Evolutionary conservation across 2,797 vertebrate genomes (phyloP), one percentile per base, ranked within the genome.

Genomic region (Coreius guichenoti): DNA sequence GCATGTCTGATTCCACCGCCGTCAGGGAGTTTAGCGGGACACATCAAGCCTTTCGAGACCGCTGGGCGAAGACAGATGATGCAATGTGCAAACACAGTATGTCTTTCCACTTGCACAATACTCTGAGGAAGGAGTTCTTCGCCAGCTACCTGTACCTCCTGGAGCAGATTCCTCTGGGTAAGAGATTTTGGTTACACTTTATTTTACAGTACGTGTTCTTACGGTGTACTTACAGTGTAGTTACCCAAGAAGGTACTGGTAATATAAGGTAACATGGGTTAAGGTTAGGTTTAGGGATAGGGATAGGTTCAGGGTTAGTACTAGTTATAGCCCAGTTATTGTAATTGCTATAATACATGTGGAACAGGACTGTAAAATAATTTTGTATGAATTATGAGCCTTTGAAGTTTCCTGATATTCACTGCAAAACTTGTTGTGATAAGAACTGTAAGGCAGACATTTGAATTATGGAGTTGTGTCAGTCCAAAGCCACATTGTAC

Each of bases 131-230:
- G 12, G 97, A 99, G 88, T 99, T 99, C 93, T 99, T 99, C 79
- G 97, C 96, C 93, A 97, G 98, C 91, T 99, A 98, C 90, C 96
- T 98, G 79, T 98, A 97, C 91, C 94, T 99, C 89, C 91, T 99
- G 93, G 97, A 99, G 92, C 96, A 96, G 89, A 95, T 93, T n/a
- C 96, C 97, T 72, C 88, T 99, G 89, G 98, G 98, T 99, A 95
- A 97, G 97, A 65, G 4, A 12, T 4, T 56, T 11, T 56, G 54
- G 8, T 23, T 23, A 9, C 21, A 56, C 21, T 54, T 8, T 23
- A 56, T 56, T 56, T 56, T 56, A 56, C 54, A 56, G 21, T 9
- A 56, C 1, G 3, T 56, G 21, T 56, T 21, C 51, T 56, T 54
- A 54, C 8, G 3, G 51, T 56, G 21, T 56, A 23, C 21, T 56